Percentiles rank a stretch among this genome's conserved stretches.
Evolutionary conservation across 2,797 vertebrate species (phyloP).

Genomic region (Ambastaia sidthimunki): DNA sequence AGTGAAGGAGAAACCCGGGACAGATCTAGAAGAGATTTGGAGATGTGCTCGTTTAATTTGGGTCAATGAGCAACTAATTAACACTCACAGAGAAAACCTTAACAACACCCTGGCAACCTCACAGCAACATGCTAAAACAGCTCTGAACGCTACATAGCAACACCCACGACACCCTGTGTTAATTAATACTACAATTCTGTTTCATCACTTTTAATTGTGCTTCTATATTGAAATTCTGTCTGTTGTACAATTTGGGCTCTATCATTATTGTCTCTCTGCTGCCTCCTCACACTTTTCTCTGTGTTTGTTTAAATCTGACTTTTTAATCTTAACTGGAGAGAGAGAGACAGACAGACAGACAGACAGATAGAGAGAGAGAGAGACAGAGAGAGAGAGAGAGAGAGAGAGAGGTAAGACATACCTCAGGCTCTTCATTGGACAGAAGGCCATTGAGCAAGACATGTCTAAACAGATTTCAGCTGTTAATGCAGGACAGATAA

Average conservation of each 20-base stretch:
- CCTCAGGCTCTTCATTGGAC: conserved; percentile 36
- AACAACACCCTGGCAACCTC: neutral
- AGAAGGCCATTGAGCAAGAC: conserved; percentile 42
- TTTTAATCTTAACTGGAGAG: conserved; percentile 30
- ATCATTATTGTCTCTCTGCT: too few species aligned
- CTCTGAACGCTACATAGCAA: neutral
- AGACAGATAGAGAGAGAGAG: neutral
- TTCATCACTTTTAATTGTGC: neutral
- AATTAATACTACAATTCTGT: neutral
- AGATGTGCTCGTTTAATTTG: neutral
- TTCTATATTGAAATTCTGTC: too few species aligned
- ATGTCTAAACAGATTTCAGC: conserved; percentile 44
- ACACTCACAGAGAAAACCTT: neutral
- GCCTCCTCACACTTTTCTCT: neutral
- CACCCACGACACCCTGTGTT: neutral
- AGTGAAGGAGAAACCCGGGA: neutral
- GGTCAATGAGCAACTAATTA: neutral
- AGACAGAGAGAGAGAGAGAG: neutral
- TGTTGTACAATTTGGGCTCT: too few species aligned
- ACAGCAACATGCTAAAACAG: neutral
- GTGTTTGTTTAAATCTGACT: conserved; percentile 12
- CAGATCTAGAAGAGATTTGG: neutral
- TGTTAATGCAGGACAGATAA: conserved; percentile 45
- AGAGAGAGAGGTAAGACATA: conserved; percentile 32
- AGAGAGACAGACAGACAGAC: neutral